Evolutionary conservation across 2,113 vertebrate genomes (phyloP), one percentile per base, ranked within the genome.

Genomic region (Dipodomys stephensi): DNA sequence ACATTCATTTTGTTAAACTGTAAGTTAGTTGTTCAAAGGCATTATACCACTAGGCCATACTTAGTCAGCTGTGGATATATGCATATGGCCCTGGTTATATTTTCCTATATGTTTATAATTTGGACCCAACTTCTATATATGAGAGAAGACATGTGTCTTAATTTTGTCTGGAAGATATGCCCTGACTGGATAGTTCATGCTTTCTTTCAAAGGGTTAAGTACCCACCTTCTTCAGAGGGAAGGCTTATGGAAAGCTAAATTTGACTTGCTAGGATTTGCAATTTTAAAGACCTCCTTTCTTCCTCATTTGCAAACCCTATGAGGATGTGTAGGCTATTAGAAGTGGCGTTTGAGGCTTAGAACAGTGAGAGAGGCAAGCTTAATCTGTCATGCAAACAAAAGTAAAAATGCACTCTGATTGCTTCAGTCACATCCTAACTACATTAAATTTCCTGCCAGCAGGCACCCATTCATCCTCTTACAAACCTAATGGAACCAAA

Each of bases 381-480:
- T 96, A 92, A 97, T 97, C 96, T 96, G 94, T 97, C 96, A 92
- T 83, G 95, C 96, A 96, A 93, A 97, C 96, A 97, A 94, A 96
- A 97, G 97, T 94, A 6, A 97, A 96, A 97, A 97, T 97, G 97
- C 95, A 93, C 96, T 83, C 94, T 97, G 96, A 97, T 97, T 96
- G 96, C 97, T 82, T 82, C 96, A 97, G 97, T 93, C 97, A 96
- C 90, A 97, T 94, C 94, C 95, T 97, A 97, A 96, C 95, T 93
- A 82, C 96, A 92, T 96, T 97, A 94, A 87, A 96, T 96, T 97
- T 97, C 97, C 96, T 97, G 96, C 97, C 97, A 97, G 95, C 97
- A 96, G 96, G 96, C 96, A 90, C 95, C 97, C 96, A 97, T 96
- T 97, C 96, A 96, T 96, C 87, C 94, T 97, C 92, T 94, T 89